Conservation (phyloP, 2,113 vertebrate species). For the Myodes glareolus region DNA sequence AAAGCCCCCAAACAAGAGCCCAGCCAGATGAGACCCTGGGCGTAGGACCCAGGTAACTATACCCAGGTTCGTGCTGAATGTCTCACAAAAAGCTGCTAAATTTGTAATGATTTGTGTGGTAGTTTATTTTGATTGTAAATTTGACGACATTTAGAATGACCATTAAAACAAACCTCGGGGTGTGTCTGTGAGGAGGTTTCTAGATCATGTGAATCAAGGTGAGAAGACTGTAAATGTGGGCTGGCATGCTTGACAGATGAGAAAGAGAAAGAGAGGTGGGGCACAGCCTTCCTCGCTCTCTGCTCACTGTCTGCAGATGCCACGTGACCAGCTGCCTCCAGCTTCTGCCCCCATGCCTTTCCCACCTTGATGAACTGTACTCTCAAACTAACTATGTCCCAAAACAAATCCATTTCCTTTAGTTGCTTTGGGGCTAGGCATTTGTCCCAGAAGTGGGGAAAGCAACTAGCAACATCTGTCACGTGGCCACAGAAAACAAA, state of each 20-base stretch:
- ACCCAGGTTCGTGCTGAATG: neutral
- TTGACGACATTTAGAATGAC: too few relatives aligned
- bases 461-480: neutral
- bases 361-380: neutral
- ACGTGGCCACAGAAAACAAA: neutral
- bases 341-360: too few relatives aligned
- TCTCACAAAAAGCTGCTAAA: neutral
- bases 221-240: neutral
- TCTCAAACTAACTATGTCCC: neutral
- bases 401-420: neutral
- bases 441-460: neutral
- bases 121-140: neutral
- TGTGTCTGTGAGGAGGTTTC: neutral
- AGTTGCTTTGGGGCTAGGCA: neutral
- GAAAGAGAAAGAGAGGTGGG: neutral
- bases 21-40: neutral
- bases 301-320: neutral
- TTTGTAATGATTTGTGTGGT: neutral
- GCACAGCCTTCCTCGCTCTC: neutral
- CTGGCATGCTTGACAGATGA: neutral
- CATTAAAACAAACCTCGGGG: neutral
- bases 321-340: neutral
- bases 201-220: neutral
- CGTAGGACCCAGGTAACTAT: neutral
- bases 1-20: neutral